Base-by-base conservation (phyloP, 2,888 invertebrate genomes). In the Theretra japonica region DNA sequence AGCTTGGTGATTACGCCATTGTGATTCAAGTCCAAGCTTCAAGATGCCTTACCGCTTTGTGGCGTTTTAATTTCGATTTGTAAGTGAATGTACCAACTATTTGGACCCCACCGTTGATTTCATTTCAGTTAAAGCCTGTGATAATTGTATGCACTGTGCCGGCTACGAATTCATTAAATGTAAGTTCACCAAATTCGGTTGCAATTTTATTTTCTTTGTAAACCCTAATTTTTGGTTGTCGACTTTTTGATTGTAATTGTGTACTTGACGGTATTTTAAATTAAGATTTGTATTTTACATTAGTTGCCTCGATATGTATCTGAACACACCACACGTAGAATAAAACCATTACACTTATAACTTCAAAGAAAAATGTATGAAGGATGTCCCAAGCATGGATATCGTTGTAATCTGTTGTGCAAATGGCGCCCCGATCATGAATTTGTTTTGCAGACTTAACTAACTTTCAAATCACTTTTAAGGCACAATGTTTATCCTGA, bases 21-120 rank as follows among this genome's bases (percentile, higher is more conserved):
- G 72, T 58, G 72, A 72, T 70, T 73, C 30, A 58, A 69, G 73
- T 72, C 76, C 74, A 74, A 75, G 75, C 74, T 68, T 83, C 83
- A 82, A 86, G 83, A 90, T 91, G 92, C 92, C 92, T 92, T 91
- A 91, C 78, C 81, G 86, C 86, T 84, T 83, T 73, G 78, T 71
- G 71, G 80, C 81, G 82, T 83, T 79, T 77, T 74, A 76, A 82
- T 83, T 80, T 80, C 76, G 75, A 77, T 75, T 73, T 74, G 70
- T 79, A 77, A 79, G 82, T 82, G 69, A 68, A 60, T 41, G 78
- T 77, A 73, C 59, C 72, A 70, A 75, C 75, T 73, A 70, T 68
- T 73, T 75, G 77, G 78, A 79, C 79, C 87, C 87, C 87, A 87
- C 87, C 87, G 83, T 81, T 73, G 81, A 80, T 80, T 76, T 74